phyloP scores from a whole-genome alignment of 2,797 vertebrate species.

The Yasuhikotakia modesta region DNA sequence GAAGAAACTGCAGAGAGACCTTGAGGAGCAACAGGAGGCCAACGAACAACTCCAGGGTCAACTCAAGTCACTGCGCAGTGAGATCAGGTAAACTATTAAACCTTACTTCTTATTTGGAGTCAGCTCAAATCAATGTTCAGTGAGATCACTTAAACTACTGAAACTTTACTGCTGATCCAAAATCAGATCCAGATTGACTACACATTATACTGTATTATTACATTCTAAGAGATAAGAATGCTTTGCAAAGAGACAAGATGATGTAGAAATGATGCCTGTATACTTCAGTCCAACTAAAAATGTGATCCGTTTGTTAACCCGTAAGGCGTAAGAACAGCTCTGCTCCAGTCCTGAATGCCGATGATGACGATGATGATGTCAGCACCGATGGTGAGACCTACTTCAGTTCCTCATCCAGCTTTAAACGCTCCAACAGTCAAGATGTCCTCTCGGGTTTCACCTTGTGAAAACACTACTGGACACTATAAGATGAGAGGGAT shows the following conservation, averaged over 20 bases:
- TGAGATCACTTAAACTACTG: too few species aligned
- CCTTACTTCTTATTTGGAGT: neutral
- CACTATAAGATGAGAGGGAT: neutral
- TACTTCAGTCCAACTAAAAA: neutral
- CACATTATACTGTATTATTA: too few species aligned
- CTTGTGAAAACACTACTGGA: conserved; percentile 39
- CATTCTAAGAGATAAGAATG: too few species aligned
- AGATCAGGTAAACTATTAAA: conserved; percentile 80
- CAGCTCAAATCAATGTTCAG: neutral
- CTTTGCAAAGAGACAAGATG: neutral
- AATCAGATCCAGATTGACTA: too few species aligned
- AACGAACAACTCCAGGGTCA: conserved; percentile 93
- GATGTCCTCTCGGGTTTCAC: conserved; percentile 70
- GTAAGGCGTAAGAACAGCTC: conserved; percentile 86
- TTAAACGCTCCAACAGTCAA: conserved; percentile 80
- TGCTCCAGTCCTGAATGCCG: conserved; percentile 82
- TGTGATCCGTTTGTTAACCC: conserved; percentile 7
- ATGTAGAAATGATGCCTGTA: neutral
- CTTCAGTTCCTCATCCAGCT: conserved; percentile 82
- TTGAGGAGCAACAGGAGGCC: conserved; percentile 91
- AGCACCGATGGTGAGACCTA: conserved; percentile 90
- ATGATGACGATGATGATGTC: conserved; percentile 83
- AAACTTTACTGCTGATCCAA: too few species aligned
- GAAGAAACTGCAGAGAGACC: conserved; percentile 95
- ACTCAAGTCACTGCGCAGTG: conserved; percentile 83